phyloP scores from a whole-genome alignment of 2,888 invertebrate genomes.

The Drosophila mercatorum region DNA sequence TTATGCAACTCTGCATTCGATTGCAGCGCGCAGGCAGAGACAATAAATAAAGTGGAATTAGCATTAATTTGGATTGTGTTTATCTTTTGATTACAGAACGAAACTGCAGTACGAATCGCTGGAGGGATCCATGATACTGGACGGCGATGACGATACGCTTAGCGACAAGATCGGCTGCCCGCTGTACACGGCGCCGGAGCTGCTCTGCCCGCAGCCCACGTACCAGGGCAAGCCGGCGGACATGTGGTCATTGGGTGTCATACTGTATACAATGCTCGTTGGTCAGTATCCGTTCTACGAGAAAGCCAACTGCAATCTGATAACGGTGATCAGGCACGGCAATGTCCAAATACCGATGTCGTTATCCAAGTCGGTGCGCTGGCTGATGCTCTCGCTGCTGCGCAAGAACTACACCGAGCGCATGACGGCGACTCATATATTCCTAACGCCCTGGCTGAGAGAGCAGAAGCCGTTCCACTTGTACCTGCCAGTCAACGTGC shows the following conservation, averaged over 20 bases:
- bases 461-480: constrained; percentile 80
- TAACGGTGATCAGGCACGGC: constrained; percentile 82
- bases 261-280: constrained; percentile 83
- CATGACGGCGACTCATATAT: constrained; percentile 78
- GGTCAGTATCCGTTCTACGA: constrained; percentile 84
- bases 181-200: constrained; percentile 83
- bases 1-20: constrained; percentile 59
- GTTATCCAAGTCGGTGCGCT: constrained; percentile 79
- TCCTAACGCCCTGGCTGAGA: constrained; percentile 80
- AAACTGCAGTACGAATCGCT: constrained; percentile 84
- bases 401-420: constrained; percentile 81
- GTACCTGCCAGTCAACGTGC: constrained; percentile 78
- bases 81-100: constrained; percentile 73
- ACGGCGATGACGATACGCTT: constrained; percentile 81
- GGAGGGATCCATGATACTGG: constrained; percentile 83
- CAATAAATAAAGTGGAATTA: constrained; percentile 32
- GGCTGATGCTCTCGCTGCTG: constrained; percentile 75
- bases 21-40: constrained; percentile 40
- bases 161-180: constrained; percentile 84
- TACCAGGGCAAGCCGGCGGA: constrained; percentile 84
- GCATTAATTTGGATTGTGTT: constrained; percentile 7
- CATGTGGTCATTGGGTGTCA: constrained; percentile 84
- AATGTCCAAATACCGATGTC: constrained; percentile 81
- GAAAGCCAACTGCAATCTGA: constrained; percentile 83
- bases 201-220: constrained; percentile 82